These are phyloP conservation scores for Cynodonichthys magdalenae DNA, from an alignment of 2,797 vertebrate genomes.

Conservation along the genomic window DNA sequence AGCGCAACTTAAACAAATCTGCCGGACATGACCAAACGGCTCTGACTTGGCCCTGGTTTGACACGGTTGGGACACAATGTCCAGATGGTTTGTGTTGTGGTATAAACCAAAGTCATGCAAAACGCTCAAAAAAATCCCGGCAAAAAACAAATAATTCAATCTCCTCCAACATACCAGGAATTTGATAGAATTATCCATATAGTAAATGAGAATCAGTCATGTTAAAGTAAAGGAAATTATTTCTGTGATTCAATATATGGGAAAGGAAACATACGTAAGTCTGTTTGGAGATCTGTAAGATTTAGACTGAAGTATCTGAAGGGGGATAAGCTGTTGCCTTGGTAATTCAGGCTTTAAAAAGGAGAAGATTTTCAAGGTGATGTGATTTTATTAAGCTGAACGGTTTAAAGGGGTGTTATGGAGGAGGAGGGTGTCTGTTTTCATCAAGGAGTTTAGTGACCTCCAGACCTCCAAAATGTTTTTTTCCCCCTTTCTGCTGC, in stretches of 20 bases:
- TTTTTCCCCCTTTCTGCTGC: not conserved
- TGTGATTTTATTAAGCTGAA: constrained; percentile 6
- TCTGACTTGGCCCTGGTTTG: constrained; percentile 3
- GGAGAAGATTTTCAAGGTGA: not conserved
- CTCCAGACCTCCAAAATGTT: not conserved
- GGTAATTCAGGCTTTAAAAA: not conserved
- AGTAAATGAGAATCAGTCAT: too few relatives aligned
- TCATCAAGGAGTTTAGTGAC: constrained; percentile 13
- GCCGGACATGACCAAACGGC: constrained; percentile 8
- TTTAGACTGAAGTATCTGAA: not conserved
- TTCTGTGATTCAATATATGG: too few relatives aligned
- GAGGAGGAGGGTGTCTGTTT: not conserved
- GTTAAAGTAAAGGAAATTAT: too few relatives aligned
- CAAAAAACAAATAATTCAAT: too few relatives aligned
- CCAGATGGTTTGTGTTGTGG: not conserved
- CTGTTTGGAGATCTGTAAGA: not conserved
- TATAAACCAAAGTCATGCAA: not conserved
- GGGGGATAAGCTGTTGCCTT: not conserved
- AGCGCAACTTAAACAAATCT: constrained; percentile 58
- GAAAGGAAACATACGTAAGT: not conserved
- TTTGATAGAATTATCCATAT: too few relatives aligned
- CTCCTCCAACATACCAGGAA: too few relatives aligned
- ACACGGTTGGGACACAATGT: not conserved
- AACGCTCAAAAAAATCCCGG: too few relatives aligned
- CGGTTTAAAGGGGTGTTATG: not conserved